Evolutionary conservation across 2,888 invertebrate genomes (phyloP).

Genomic region (Hemicrepidius hirtus): DNA sequence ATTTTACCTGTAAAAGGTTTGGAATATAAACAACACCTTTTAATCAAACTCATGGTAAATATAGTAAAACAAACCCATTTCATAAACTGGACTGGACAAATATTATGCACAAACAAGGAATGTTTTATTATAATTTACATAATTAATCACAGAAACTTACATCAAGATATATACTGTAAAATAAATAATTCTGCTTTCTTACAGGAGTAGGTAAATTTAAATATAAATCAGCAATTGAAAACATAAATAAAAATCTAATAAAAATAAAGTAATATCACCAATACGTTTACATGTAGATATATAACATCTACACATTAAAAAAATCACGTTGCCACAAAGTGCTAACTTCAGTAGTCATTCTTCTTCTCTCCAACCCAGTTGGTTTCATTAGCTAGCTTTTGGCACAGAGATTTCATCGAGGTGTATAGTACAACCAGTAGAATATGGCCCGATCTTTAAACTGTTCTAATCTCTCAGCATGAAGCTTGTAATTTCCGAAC

Average conservation of each 20-base stretch:
- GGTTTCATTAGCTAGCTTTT: conserved; percentile 18
- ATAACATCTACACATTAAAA: conserved; percentile 20
- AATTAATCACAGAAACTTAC: conserved; percentile 44
- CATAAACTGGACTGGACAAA: too few relatives aligned
- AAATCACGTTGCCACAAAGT: conserved; percentile 19
- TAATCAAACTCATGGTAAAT: too few relatives aligned
- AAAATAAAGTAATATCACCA: conserved; percentile 39
- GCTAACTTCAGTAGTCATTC: conserved; percentile 3
- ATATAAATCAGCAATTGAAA: conserved; percentile 9
- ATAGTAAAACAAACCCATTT: too few relatives aligned
- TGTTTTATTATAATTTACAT: conserved; percentile 43
- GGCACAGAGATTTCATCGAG: conserved; percentile 25
- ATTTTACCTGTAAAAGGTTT: too few relatives aligned
- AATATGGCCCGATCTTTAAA: too few relatives aligned
- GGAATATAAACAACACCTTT: too few relatives aligned
- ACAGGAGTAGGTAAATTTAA: conserved; percentile 4
- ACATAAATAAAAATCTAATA: conserved; percentile 26
- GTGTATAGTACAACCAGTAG: conserved; percentile 22
- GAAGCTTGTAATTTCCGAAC: too few relatives aligned
- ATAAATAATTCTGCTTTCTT: conserved; percentile 36
- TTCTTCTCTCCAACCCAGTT: background rate
- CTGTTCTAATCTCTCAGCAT: too few relatives aligned
- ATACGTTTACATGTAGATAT: conserved; percentile 23
- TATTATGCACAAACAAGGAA: conserved; percentile 31
- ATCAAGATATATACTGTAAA: conserved; percentile 35